Percentiles rank a stretch among this genome's conserved stretches.
phyloP scores from a whole-genome alignment of 2,888 invertebrate genomes.

The Tachina grossa region DNA sequence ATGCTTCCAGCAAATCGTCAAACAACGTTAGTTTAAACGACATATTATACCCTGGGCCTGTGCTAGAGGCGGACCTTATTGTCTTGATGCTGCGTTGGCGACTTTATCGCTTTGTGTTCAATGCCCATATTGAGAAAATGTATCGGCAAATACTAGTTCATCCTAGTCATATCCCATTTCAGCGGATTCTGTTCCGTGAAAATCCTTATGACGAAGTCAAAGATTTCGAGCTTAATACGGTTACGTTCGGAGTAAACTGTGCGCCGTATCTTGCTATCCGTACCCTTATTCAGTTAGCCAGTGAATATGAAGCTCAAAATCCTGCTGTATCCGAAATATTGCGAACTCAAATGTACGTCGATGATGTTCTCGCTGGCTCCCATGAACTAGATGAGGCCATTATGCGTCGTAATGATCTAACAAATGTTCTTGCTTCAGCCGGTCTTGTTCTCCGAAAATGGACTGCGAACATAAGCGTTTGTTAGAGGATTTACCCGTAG shows the following conservation, averaged over 20 bases:
- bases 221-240: background rate
- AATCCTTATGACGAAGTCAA: background rate
- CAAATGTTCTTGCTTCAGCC: background rate
- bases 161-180: background rate
- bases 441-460: background rate
- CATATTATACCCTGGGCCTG: too few relatives aligned
- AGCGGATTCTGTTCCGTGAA: background rate
- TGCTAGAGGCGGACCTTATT: background rate
- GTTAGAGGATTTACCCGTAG: background rate
- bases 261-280: background rate
- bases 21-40: too few relatives aligned
- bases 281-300: background rate
- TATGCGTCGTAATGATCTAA: background rate
- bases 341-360: background rate
- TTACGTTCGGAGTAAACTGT: background rate
- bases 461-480: constrained; percentile 1
- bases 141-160: background rate
- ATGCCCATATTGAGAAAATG: background rate
- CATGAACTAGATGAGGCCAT: background rate
- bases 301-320: background rate
- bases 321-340: background rate
- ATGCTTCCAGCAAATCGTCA: too few relatives aligned
- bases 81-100: constrained; percentile 2
- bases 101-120: background rate
- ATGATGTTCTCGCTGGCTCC: background rate